These are phyloP conservation scores for Apodemus sylvaticus DNA, from an alignment of 2,113 vertebrate species.

Conservation along the genomic window DNA sequence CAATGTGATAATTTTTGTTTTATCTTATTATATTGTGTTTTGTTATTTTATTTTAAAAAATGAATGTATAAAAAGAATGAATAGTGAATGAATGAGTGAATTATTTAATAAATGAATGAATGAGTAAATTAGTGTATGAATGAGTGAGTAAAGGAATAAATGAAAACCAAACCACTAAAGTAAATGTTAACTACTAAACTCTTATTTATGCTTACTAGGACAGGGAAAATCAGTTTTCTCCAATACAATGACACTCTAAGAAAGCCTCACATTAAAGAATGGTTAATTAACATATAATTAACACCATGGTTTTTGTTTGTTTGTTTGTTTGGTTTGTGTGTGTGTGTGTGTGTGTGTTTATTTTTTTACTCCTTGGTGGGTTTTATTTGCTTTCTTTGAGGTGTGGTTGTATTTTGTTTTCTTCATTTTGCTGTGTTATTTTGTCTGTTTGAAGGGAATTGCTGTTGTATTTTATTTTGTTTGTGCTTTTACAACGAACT, in stretches of 20 bases:
- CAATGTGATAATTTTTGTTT: not conserved
- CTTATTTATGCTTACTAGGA: not conserved
- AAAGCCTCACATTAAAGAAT: not conserved
- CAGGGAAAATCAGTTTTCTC: not conserved
- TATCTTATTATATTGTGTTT: not conserved
- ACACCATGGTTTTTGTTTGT: rapidly evolving
- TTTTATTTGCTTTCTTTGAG: not conserved
- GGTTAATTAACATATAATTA: not conserved
- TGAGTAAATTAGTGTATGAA: not conserved
- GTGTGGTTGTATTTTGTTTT: not conserved
- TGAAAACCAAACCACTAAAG: not conserved
- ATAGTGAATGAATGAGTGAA: not conserved
- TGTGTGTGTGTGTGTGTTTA: not conserved
- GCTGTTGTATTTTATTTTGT: not conserved
- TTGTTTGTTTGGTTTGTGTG: not conserved
- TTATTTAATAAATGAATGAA: not conserved
- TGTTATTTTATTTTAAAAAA: not conserved
- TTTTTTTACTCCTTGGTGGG: not conserved
- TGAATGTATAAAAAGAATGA: not conserved
- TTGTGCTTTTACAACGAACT: not conserved
- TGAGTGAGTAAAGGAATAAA: not conserved
- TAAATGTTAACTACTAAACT: not conserved
- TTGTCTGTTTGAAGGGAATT: not conserved
- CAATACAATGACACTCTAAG: not conserved
- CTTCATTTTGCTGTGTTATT: not conserved